phyloP scores from a whole-genome alignment of 2,113 vertebrate species.

The Egretta garzetta region DNA sequence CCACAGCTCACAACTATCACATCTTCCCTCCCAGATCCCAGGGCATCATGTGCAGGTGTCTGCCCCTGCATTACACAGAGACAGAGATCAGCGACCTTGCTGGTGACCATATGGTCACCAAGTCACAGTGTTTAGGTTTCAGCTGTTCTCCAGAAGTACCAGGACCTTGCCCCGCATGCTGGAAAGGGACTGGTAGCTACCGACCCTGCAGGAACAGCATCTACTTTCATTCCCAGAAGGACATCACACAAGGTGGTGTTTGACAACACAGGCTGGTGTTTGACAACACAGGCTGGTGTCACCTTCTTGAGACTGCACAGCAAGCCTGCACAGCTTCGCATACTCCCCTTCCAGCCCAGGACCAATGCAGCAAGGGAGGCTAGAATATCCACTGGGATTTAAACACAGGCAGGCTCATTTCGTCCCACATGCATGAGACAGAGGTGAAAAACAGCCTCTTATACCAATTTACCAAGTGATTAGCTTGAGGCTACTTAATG shows the following conservation, averaged over 20 bases:
- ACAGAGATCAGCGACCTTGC: background rate
- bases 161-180: background rate
- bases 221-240: background rate
- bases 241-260: background rate
- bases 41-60: background rate
- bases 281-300: background rate
- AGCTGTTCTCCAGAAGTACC: background rate
- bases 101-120: background rate
- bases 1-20: background rate
- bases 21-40: fast-evolving
- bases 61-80: fast-evolving
- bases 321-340: background rate
- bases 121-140: background rate
- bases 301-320: background rate
- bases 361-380: background rate
- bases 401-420: background rate
- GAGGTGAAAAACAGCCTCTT: background rate
- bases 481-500: conserved; percentile 14
- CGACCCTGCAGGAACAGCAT: fast-evolving
- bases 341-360: background rate
- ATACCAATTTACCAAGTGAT: background rate
- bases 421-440: background rate
- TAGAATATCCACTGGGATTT: background rate
- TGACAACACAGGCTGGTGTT: background rate
- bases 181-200: background rate